A percentile compares a stretch with the other conserved stretches of the same genome.
These are phyloP conservation scores for Enteromius paludinosus DNA, from an alignment of 2,797 vertebrate species.

Conservation along the genomic window DNA sequence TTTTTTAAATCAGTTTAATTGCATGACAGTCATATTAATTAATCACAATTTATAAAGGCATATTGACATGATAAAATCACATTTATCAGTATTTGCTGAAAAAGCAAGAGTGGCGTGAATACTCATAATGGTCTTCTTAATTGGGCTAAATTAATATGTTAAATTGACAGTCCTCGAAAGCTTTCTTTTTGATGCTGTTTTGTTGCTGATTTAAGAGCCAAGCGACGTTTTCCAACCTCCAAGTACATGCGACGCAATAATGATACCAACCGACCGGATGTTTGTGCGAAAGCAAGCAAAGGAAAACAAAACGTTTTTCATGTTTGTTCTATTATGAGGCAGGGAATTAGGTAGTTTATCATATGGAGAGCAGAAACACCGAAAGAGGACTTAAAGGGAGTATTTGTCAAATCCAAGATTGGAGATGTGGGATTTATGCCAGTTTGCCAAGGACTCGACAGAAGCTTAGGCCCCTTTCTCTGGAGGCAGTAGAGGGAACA, in stretches of 20 bases:
- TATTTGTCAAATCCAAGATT: slow-evolving; percentile 50
- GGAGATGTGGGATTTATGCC: slow-evolving; percentile 63
- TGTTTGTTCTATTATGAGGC: slow-evolving; percentile 42
- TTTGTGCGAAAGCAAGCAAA: slow-evolving; percentile 22
- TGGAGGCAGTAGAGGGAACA: slow-evolving; percentile 64
- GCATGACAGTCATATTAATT: not conserved
- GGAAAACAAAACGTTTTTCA: slow-evolving; percentile 42
- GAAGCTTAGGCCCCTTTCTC: slow-evolving; percentile 71
- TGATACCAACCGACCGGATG: not conserved
- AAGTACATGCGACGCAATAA: slow-evolving; percentile 42
- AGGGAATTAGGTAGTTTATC: slow-evolving; percentile 45
- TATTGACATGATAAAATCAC: not conserved
- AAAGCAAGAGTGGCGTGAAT: not conserved
- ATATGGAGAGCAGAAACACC: slow-evolving; percentile 38
- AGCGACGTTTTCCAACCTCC: slow-evolving; percentile 9
- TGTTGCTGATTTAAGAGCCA: slow-evolving; percentile 1
- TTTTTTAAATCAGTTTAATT: not conserved
- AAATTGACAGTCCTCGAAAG: not conserved
- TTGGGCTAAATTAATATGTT: not conserved
- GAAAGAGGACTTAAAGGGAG: slow-evolving; percentile 43
- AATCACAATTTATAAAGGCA: not conserved
- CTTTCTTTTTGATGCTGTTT: not conserved
- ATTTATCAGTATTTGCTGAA: not conserved
- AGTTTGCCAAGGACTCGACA: slow-evolving; percentile 68
- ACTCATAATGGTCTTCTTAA: not conserved